phyloP scores from a whole-genome alignment of 1,140 invertebrate species.

The Pararge aegeria region DNA sequence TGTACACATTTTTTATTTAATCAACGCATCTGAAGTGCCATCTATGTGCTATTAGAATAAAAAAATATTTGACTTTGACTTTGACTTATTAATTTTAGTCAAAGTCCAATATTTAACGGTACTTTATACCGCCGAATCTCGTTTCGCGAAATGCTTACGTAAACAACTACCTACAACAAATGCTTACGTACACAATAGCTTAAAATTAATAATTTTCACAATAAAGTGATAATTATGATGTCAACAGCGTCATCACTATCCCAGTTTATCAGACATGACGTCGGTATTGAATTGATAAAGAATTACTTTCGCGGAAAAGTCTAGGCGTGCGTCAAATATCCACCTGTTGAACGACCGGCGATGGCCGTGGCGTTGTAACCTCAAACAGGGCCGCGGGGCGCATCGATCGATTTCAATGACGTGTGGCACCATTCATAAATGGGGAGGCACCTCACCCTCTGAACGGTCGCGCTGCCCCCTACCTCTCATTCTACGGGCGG shows the following conservation, averaged over 20 bases:
- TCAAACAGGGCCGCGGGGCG: conserved; percentile 40
- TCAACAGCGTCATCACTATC: conserved; percentile 27
- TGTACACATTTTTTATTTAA: no score
- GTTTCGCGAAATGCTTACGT: no score
- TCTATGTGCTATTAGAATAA: no score
- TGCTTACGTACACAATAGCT: no score
- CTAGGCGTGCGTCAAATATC: conserved; percentile 55
- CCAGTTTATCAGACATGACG: conserved; percentile 60
- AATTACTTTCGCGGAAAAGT: conserved; percentile 47
- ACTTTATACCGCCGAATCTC: no score
- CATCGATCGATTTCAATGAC: conserved; percentile 68
- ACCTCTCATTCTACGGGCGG: conserved; percentile 33
- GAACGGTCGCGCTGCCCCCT: conserved; percentile 15
- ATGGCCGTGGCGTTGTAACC: conserved; percentile 65
- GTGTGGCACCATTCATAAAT: conserved; percentile 75
- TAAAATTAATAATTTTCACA: no score
- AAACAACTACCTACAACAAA: no score
- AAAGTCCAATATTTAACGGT: no score
- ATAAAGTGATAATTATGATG: neutral
- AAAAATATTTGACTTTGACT: no score
- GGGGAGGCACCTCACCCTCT: conserved; percentile 40
- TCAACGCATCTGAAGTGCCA: no score
- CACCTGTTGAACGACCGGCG: conserved; percentile 64
- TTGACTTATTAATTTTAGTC: no score
- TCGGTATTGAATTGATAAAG: conserved; percentile 51